Evolutionary conservation across 2,888 invertebrate genomes (phyloP).

Genomic region (Protula sp.): DNA sequence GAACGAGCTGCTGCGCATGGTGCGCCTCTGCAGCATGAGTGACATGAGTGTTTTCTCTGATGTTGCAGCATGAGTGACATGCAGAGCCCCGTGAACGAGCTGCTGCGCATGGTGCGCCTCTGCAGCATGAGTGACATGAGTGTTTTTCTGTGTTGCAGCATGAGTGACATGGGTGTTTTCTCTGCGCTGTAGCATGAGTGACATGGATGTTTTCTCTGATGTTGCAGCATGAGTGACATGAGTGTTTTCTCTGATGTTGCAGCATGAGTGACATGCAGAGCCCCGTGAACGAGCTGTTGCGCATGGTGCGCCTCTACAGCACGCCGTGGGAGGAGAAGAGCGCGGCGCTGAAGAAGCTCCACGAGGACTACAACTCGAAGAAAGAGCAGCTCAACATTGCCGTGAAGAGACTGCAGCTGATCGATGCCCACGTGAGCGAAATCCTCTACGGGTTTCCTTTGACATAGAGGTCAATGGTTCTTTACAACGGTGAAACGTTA

Average conservation of each 20-base stretch:
- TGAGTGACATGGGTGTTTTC: no score
- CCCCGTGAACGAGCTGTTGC: slow-evolving; percentile 48
- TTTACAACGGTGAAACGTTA: no score
- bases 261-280: slow-evolving; percentile 50
- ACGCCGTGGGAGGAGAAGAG: slow-evolving; percentile 53
- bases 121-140: no score
- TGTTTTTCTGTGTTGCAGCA: no score
- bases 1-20: slow-evolving; percentile 48
- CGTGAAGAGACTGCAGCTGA: slow-evolving; percentile 47
- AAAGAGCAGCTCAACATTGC: slow-evolving; percentile 51
- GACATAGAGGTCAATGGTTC: no score
- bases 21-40: slow-evolving; percentile 51
- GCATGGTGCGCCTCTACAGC: slow-evolving; percentile 50
- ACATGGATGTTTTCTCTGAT: slow-evolving; percentile 47
- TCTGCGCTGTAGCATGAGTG: slow-evolving; percentile 47
- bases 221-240: no score
- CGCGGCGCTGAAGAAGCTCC: slow-evolving; percentile 48
- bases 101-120: slow-evolving; percentile 47
- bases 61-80: slow-evolving; percentile 51
- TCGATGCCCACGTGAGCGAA: slow-evolving; percentile 49
- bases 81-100: slow-evolving; percentile 47
- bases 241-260: no score
- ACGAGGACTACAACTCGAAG: slow-evolving; percentile 51
- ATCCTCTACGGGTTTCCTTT: no score
- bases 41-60: no score